Conservation (phyloP, 2,113 vertebrate species). For the Sciurus niger region DNA sequence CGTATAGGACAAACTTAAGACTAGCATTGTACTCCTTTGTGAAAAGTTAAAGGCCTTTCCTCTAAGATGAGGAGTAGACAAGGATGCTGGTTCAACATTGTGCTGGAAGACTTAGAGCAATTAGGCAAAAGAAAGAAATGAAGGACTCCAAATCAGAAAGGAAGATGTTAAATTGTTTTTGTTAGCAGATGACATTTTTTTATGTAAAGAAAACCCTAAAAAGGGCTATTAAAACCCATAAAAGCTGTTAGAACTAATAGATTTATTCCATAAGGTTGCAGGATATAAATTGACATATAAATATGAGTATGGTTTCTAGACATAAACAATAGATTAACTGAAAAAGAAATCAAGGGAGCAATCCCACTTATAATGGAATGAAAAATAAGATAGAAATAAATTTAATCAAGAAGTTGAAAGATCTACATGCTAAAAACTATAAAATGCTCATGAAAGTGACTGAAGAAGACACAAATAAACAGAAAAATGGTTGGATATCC, state of each 20-base stretch:
- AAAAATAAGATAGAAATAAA: background rate
- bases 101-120: background rate
- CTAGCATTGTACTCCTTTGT: background rate
- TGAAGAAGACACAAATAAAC: background rate
- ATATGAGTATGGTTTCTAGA: background rate
- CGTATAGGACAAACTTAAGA: background rate
- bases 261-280: background rate
- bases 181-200: too few species aligned
- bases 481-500: background rate
- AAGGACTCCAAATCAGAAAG: background rate
- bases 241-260: background rate
- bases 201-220: too few species aligned
- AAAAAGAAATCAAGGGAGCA: background rate
- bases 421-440: background rate
- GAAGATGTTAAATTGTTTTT: background rate
- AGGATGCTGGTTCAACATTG: background rate
- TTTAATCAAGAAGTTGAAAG: background rate
- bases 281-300: background rate
- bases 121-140: background rate
- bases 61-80: background rate
- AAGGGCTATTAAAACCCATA: too few species aligned
- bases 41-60: background rate
- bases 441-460: background rate
- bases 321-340: background rate
- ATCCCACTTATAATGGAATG: background rate